These are phyloP conservation scores for Capitulum mitella DNA, from an alignment of 2,888 invertebrate genomes.

Conservation along the genomic window DNA sequence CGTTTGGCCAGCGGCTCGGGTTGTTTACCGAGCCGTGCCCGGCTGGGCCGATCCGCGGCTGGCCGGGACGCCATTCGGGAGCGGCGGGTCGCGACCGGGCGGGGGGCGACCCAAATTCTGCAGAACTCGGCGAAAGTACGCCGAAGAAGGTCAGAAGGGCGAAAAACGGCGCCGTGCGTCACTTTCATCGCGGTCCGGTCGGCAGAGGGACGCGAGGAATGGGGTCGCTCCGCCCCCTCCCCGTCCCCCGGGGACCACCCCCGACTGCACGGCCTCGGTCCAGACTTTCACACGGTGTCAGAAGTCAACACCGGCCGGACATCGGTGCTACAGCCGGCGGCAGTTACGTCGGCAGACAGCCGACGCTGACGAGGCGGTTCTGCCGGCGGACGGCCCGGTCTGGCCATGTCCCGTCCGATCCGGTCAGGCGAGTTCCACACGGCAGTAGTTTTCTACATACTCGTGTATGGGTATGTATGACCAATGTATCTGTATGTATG, in stretches of 20 bases:
- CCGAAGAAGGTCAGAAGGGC: constrained; percentile 8
- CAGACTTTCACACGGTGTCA: neutral
- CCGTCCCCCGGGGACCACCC: neutral
- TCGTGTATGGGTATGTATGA: no score
- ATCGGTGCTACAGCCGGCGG: no score
- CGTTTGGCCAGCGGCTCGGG: neutral
- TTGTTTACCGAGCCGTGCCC: neutral
- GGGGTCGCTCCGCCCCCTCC: neutral
- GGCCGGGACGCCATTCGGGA: neutral
- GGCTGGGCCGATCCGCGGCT: neutral
- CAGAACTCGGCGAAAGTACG: constrained; percentile 2
- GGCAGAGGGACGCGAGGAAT: neutral
- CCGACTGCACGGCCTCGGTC: neutral
- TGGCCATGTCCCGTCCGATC: no score
- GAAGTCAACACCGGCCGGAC: no score
- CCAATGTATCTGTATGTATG: no score
- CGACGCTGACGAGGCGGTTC: no score
- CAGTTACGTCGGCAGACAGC: no score
- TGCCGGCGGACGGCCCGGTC: no score
- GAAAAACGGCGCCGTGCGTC: neutral
- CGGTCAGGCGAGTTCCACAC: no score
- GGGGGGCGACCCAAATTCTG: neutral
- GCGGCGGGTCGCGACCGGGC: neutral
- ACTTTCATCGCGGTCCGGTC: neutral
- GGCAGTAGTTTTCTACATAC: no score